Base-by-base conservation (phyloP, 2,113 vertebrate species). In the Tyto alba region DNA sequence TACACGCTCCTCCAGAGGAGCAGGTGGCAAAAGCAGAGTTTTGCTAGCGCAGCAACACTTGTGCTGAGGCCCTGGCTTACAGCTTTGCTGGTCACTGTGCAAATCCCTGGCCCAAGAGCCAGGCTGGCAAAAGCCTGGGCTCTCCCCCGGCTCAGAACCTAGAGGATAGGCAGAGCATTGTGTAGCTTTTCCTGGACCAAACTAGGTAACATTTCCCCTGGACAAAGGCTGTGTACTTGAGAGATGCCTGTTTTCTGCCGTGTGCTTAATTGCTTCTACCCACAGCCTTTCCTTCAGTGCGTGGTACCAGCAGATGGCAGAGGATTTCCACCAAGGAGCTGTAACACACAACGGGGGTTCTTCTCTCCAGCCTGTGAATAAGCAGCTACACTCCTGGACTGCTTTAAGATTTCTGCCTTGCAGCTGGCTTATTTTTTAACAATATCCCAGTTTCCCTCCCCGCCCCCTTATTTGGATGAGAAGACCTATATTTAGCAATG, bases 241-340 rank as follows among this genome's bases (percentile, higher is more conserved):
- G 2, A 38, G 5, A 1, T 5, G 3, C 7, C 43, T 8, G 0
- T 76, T 89, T 84, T 3, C 4, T 67, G 36, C n/a, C 45, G 18
- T 21, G 18, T 12, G 0, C 11, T 10, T 1, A 0, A 2, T 1
- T 0, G 0, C 38, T 77, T 27, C 40, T 4, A 0, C 2, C 32
- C 4, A 0, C 72, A 3, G 67, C 0, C 40, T n/a, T 9, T 11
- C 36, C 57, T 26, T 11, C 3, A 4, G 57, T 4, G 6, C 1
- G 2, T 11, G 1, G 13, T 8, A 25, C 90, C 96, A 36, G 94
- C 67, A 97, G 94, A 32, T 68, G 95, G 94, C 95, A 93, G 92
- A 66, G 63, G 53, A 11, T 48, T 3, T 10, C 88, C 75, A 83
- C 6, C 1, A 1, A 9, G 27, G 36, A 52, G 69, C 68, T 23